Evolutionary conservation across 2,797 vertebrate species (phyloP), one percentile per base, ranked within the genome.

Genomic region (Phoebastria nigripes): DNA sequence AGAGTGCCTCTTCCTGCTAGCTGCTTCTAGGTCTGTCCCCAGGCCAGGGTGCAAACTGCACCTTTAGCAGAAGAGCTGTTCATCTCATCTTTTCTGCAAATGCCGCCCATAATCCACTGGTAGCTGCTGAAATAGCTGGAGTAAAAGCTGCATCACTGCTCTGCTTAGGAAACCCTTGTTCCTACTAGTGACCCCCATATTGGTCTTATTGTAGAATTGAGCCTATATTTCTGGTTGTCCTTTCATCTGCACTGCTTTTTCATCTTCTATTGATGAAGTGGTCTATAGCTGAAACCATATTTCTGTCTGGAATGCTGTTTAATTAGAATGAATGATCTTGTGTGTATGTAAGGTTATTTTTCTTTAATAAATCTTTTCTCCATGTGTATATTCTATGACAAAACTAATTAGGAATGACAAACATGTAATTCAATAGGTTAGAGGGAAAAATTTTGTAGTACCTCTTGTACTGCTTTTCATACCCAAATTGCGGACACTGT

Each of bases 301-400:
- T 94, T 97, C 95, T 69, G 74, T 69, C 93, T 94, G 95, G 87
- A 97, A 96, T 95, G 95, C 87, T 94, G 33, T 95, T 96, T 98
- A 98, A 98, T 98, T 98, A 98, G 96, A 97, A 97, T 91, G 94
- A 98, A 97, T 91, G 94, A 96, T 97, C 90, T 76, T 85, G 89
- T 96, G 96, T 98, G 89, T 96, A 95, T 33, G 35, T 58, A 93
- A 95, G 65, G 70, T 96, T 98, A 97, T 98, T 98, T 98, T 97
- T 96, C 72, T 95, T 97, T 90, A 95, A 96, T 95, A 97, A 84
- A 87, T 96, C 94, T 94, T 97, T 97, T 96, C 91, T 96, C 95
- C 93, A 62, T 93, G 91, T 98, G 87, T 97, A 67, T 97, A 95
- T 89, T 93, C 93, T 93, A 73, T 94, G 96, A 96, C 96, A 96